Conservation (phyloP, 2,888 invertebrate species). For the Ferdinandea cuprea region DNA sequence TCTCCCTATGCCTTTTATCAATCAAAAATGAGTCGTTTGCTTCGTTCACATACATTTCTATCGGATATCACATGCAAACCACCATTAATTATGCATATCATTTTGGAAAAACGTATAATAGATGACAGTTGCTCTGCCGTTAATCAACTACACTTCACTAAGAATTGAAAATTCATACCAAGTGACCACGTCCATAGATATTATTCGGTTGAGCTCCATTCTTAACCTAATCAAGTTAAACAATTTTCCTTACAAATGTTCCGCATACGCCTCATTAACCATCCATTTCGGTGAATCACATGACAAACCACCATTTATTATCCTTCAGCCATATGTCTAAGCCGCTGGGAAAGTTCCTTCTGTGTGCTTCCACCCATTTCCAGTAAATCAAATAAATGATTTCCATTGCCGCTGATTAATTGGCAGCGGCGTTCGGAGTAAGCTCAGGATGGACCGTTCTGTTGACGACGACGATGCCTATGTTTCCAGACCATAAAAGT, state of each 20-base stretch:
- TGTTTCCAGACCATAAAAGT: conserved; percentile 33
- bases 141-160: conserved; percentile 2
- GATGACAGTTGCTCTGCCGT: background rate
- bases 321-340: conserved; percentile 34
- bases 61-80: background rate
- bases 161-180: background rate
- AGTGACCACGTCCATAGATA: background rate
- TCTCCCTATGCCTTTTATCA: too few species aligned
- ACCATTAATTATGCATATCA: background rate
- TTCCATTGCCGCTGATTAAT: conserved; percentile 69
- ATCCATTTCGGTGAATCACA: conserved; percentile 54
- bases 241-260: conserved; percentile 49
- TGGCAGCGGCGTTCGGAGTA: conserved; percentile 45
- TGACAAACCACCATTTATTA: conserved; percentile 63
- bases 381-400: conserved; percentile 71
- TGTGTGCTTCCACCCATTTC: background rate
- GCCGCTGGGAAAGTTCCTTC: conserved; percentile 22
- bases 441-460: conserved; percentile 22
- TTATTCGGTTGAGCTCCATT: conserved; percentile 15
- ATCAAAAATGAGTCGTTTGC: too few species aligned
- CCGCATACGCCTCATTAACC: conserved; percentile 60
- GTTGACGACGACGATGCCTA: conserved; percentile 3
- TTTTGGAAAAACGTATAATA: background rate
- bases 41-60: background rate
- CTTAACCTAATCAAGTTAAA: conserved; percentile 50